Evolutionary conservation across 2,797 vertebrate species (phyloP).

Genomic region (Ciconia nigra): DNA sequence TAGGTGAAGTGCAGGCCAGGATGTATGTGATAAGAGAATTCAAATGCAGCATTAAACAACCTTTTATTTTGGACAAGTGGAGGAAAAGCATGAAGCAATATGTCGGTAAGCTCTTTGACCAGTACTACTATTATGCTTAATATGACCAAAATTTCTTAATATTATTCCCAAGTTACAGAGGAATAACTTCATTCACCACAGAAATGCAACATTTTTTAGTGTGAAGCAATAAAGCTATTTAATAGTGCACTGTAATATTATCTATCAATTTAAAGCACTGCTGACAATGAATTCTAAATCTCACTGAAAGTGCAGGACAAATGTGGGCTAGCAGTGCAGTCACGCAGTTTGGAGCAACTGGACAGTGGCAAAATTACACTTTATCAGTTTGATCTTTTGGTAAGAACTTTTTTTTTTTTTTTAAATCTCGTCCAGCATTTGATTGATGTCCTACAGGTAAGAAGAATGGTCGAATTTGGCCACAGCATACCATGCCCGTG

Average conservation of each 20-base stretch:
- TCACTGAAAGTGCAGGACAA: neutral
- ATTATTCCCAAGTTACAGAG: neutral
- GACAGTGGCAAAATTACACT: neutral
- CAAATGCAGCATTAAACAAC: neutral
- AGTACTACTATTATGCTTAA: neutral
- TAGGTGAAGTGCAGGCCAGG: neutral
- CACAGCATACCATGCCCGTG: neutral
- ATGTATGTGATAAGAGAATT: neutral
- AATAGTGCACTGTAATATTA: neutral
- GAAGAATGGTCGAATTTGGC: neutral
- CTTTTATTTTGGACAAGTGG: neutral
- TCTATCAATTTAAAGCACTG: neutral
- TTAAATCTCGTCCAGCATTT: neutral
- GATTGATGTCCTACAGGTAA: neutral
- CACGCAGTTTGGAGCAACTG: neutral
- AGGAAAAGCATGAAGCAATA: neutral
- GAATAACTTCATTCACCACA: neutral
- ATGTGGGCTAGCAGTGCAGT: neutral
- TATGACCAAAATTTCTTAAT: neutral
- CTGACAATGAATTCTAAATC: neutral
- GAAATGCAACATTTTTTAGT: neutral
- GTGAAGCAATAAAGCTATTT: neutral
- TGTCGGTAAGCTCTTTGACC: neutral
- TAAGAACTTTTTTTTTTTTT: neutral
- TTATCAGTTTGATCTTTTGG: neutral